Percentiles rank a stretch among this genome's conserved stretches.
Evolutionary conservation across 2,113 vertebrate species (phyloP).

Genomic region (Morone chrysops): DNA sequence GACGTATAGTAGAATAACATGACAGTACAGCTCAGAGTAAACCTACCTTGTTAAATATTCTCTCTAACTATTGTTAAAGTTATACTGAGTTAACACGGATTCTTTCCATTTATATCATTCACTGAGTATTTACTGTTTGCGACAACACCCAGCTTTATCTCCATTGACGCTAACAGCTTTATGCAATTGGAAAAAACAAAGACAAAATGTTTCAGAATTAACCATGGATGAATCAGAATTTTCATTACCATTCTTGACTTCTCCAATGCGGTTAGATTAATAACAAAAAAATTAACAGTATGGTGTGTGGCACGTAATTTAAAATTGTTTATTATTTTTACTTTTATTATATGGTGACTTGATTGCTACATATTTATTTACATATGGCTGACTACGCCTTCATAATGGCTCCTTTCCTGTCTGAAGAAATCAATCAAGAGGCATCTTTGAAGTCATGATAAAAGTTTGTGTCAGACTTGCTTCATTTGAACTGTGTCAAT

Average conservation of each 20-base stretch:
- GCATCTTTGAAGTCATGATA: slow-evolving; percentile 38
- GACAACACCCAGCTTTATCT: not conserved
- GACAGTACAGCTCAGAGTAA: no score
- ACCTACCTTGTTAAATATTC: not conserved
- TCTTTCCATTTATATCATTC: not conserved
- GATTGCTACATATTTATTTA: not conserved
- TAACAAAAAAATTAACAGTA: not conserved
- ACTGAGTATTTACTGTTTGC: not conserved
- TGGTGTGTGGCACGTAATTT: not conserved
- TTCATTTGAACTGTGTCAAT: slow-evolving; percentile 2
- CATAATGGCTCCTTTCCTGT: slow-evolving; percentile 23
- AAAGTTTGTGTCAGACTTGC: slow-evolving; percentile 4
- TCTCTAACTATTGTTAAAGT: not conserved
- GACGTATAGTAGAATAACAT: not conserved
- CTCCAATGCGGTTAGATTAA: not conserved
- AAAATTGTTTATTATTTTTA: not conserved
- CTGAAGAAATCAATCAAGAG: slow-evolving; percentile 45
- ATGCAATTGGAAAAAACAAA: not conserved
- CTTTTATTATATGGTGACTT: not conserved
- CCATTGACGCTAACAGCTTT: not conserved
- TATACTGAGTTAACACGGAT: not conserved
- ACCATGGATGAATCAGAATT: not conserved
- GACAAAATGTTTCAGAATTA: not conserved
- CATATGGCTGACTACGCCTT: not conserved
- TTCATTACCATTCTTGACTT: not conserved